Percentiles rank a stretch among this genome's conserved stretches.
Evolutionary conservation across 1,140 invertebrate species (phyloP).

Genomic region (Aphis craccivora): DNA sequence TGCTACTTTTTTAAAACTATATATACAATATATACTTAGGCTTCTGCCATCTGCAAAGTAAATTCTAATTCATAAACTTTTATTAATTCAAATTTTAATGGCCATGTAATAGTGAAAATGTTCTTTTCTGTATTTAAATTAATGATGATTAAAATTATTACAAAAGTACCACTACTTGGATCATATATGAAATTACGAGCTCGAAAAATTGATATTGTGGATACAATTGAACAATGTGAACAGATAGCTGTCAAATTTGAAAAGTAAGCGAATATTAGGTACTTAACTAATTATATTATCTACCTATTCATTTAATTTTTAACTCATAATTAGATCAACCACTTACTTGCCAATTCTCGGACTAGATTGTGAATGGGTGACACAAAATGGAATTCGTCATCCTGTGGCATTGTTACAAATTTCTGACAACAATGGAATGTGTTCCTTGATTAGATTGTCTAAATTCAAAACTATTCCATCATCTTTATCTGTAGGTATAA

Average conservation of each 20-base stretch:
- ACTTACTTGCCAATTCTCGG: constrained; percentile 65
- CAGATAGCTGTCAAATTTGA: constrained; percentile 21
- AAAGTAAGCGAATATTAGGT: constrained; percentile 35
- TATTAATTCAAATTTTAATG: background rate
- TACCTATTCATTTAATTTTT: background rate
- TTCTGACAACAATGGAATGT: constrained; percentile 70
- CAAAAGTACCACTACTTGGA: constrained; percentile 30
- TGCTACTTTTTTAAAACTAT: too few species aligned
- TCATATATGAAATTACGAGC: constrained; percentile 22
- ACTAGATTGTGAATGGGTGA: constrained; percentile 78
- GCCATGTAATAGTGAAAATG: background rate
- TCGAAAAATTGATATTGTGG: constrained; percentile 43
- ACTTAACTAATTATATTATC: background rate
- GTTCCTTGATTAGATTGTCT: constrained; percentile 71
- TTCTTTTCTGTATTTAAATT: constrained; percentile 27
- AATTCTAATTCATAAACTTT: background rate
- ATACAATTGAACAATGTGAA: constrained; percentile 35
- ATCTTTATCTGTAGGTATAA: constrained; percentile 66
- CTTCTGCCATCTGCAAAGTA: background rate
- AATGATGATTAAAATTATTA: constrained; percentile 40
- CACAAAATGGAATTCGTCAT: constrained; percentile 65
- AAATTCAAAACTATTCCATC: constrained; percentile 69
- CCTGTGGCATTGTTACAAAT: constrained; percentile 73
- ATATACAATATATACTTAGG: too few species aligned
- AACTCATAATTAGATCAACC: constrained; percentile 3